Percentiles rank a stretch among this genome's conserved stretches.
Evolutionary conservation across 1,140 invertebrate genomes (phyloP).

Genomic region (Aphelinus atriplicis): DNA sequence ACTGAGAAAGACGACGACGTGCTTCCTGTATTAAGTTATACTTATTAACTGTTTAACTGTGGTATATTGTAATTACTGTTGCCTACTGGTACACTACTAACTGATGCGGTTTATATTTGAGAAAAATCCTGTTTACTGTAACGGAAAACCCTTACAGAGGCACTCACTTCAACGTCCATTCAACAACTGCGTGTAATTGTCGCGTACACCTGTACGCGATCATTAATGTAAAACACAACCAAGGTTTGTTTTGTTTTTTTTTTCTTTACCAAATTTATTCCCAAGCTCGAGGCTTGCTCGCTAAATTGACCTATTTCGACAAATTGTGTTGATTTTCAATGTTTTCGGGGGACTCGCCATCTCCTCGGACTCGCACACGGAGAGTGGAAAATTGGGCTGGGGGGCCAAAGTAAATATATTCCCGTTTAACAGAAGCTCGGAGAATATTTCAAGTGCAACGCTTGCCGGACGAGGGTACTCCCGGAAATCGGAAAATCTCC

Average conservation of each 20-base stretch:
- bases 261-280: conserved; percentile 14
- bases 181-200: too few relatives aligned
- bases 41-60: conserved; percentile 66
- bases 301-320: too few relatives aligned
- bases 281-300: too few relatives aligned
- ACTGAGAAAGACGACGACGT: conserved; percentile 63
- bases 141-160: conserved; percentile 66
- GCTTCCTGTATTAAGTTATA: conserved; percentile 62
- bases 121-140: conserved; percentile 65
- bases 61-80: conserved; percentile 65
- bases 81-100: conserved; percentile 62
- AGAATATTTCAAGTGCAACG: conserved; percentile 64
- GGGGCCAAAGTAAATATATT: conserved; percentile 58
- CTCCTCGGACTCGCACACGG: conserved; percentile 60
- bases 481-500: conserved; percentile 37
- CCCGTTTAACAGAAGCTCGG: conserved; percentile 55
- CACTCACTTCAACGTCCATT: conserved; percentile 59
- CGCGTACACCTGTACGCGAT: too few relatives aligned
- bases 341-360: conserved; percentile 25
- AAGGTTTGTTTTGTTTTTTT: conserved; percentile 6
- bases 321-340: conserved; percentile 1
- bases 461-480: conserved; percentile 38
- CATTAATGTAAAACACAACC: background rate
- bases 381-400: conserved; percentile 43
- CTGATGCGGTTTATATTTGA: conserved; percentile 66